A percentile compares a stretch with the other conserved stretches of the same genome.
phyloP scores from a whole-genome alignment of 1,140 invertebrate genomes.

The Oryctes rhinoceros region DNA sequence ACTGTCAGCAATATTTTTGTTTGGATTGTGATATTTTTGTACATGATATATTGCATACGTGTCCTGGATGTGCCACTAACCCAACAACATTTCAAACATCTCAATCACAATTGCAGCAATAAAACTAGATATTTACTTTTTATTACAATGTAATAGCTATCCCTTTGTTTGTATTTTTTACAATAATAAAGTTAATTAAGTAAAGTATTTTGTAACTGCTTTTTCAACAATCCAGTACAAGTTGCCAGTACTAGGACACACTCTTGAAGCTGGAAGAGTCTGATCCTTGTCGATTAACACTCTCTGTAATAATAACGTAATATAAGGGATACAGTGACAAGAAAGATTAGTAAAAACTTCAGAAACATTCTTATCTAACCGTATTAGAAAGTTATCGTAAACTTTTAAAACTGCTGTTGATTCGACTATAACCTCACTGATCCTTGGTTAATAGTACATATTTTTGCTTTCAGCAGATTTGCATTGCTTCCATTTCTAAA shows the following conservation, averaged over 20 bases:
- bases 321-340: too few relatives aligned
- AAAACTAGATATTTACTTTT: background rate
- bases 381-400: too few relatives aligned
- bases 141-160: conserved; percentile 12
- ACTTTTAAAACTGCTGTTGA: too few relatives aligned
- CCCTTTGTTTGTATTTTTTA: background rate
- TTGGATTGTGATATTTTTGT: conserved; percentile 95
- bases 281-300: conserved; percentile 6
- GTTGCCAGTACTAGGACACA: background rate
- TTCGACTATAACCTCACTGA: too few relatives aligned
- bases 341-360: too few relatives aligned
- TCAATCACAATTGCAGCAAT: conserved; percentile 41
- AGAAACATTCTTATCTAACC: too few relatives aligned
- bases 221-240: conserved; percentile 3
- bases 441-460: too few relatives aligned
- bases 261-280: background rate
- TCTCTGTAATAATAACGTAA: background rate
- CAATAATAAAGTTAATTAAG: background rate
- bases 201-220: conserved; percentile 27
- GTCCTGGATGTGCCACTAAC: conserved; percentile 88
- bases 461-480: too few relatives aligned
- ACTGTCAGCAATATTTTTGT: conserved; percentile 85
- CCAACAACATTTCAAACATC: conserved; percentile 63
- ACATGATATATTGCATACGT: conserved; percentile 91
- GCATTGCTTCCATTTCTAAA: too few relatives aligned